Conservation (phyloP, 1,140 invertebrate genomes). For the Hermetia illucens region DNA sequence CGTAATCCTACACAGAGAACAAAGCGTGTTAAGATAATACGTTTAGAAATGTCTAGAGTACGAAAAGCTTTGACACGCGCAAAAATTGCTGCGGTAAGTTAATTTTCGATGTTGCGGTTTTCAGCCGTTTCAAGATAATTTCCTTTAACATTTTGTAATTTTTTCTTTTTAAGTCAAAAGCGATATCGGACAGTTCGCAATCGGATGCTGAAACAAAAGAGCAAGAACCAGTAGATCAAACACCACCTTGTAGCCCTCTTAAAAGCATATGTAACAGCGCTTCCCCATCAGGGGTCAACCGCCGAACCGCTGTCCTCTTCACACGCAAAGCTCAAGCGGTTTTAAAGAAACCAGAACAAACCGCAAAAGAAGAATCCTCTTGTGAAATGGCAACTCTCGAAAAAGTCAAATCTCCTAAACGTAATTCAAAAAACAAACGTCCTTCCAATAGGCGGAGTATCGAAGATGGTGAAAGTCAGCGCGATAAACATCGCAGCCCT, state of each 20-base stretch:
- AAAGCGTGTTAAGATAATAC: conserved; percentile 37
- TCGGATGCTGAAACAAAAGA: conserved; percentile 26
- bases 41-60: conserved; percentile 33
- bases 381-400: neutral
- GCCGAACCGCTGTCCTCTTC: conserved; percentile 68
- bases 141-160: no score
- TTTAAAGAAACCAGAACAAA: conserved; percentile 30
- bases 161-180: conserved; percentile 14
- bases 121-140: no score
- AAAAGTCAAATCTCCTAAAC: conserved; percentile 20
- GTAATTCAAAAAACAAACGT: conserved; percentile 21
- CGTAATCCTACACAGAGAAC: conserved; percentile 36
- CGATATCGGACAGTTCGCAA: conserved; percentile 22
- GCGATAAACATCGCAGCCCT: conserved; percentile 11
- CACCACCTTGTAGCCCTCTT: conserved; percentile 27
- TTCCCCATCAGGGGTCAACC: conserved; percentile 51
- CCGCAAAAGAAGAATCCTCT: conserved; percentile 32
- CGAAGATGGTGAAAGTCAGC: neutral
- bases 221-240: conserved; percentile 15
- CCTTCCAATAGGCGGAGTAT: conserved; percentile 11
- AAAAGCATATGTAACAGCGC: conserved; percentile 29
- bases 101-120: conserved; percentile 1
- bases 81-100: conserved; percentile 18
- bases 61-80: conserved; percentile 24
- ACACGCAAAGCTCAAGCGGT: conserved; percentile 54